Conservation (phyloP, 2,113 vertebrate genomes). For the Narcine bancroftii region DNA sequence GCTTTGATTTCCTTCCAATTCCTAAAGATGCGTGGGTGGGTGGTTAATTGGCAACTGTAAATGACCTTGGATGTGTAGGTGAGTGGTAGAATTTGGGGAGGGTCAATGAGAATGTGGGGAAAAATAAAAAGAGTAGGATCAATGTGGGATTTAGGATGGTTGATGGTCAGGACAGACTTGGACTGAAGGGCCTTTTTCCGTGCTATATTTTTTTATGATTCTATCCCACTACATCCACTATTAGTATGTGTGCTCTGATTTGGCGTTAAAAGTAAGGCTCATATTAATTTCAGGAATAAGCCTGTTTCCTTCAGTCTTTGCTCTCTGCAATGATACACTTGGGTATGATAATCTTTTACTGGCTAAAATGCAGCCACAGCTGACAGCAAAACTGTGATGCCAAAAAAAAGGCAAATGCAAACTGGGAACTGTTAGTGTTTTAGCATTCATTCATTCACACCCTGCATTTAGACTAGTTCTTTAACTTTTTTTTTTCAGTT, state of each 20-base stretch:
- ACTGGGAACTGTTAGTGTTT: not conserved
- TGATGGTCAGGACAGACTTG: no score
- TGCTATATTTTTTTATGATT: no score
- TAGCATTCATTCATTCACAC: not conserved
- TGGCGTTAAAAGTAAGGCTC: not conserved
- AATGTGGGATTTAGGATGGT: no score
- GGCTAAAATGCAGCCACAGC: not conserved
- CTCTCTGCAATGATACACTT: not conserved
- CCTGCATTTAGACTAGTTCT: not conserved
- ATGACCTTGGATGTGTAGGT: no score
- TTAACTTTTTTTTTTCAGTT: not conserved
- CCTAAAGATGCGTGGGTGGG: no score
- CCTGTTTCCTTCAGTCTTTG: not conserved
- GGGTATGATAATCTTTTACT: not conserved
- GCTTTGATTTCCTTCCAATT: no score
- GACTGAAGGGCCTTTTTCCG: no score
- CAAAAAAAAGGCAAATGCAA: constrained; percentile 2
- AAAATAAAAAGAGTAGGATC: no score
- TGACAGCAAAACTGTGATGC: not conserved
- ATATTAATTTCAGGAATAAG: not conserved
- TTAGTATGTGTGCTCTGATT: not conserved
- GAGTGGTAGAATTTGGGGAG: no score
- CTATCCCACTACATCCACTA: no score
- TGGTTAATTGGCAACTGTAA: no score
- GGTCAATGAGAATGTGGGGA: no score